Evolutionary conservation across 2,888 invertebrate species (phyloP).

Genomic region (Drosophila nigricruria): DNA sequence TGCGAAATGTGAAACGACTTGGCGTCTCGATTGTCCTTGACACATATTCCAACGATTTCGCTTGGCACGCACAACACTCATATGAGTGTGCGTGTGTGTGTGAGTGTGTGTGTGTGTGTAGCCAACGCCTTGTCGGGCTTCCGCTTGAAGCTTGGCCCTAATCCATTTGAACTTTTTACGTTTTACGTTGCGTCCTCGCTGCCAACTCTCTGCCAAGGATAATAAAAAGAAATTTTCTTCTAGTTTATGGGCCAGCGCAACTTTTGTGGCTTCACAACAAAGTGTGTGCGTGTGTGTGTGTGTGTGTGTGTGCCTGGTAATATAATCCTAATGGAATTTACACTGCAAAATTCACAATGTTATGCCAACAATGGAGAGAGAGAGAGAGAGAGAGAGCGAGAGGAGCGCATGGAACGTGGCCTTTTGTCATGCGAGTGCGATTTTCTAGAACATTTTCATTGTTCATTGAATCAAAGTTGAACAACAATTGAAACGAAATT

Average conservation of each 20-base stretch:
- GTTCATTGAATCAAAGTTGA: slow-evolving; percentile 28
- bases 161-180: slow-evolving; percentile 72
- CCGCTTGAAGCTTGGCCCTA: slow-evolving; percentile 68
- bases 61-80: slow-evolving; percentile 69
- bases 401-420: slow-evolving; percentile 52
- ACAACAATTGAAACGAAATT: slow-evolving; percentile 18
- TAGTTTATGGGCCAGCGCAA: slow-evolving; percentile 71
- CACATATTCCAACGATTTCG: slow-evolving; percentile 65
- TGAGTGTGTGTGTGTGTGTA: slow-evolving; percentile 32
- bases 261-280: slow-evolving; percentile 67
- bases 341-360: slow-evolving; percentile 64
- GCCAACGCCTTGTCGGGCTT: slow-evolving; percentile 78
- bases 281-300: slow-evolving; percentile 12
- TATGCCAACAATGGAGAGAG: slow-evolving; percentile 51
- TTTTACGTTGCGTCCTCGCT: slow-evolving; percentile 40
- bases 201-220: slow-evolving; percentile 73
- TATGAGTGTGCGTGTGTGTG: slow-evolving; percentile 14
- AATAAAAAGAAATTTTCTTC: slow-evolving; percentile 72
- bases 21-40: slow-evolving; percentile 67
- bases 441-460: slow-evolving; percentile 23
- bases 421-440: slow-evolving; percentile 51
- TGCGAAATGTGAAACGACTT: slow-evolving; percentile 34
- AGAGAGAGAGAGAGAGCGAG: too few relatives aligned
- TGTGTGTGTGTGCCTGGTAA: slow-evolving; percentile 57
- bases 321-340: slow-evolving; percentile 82